Conservation (phyloP, 2,888 invertebrate genomes). For the Drosophila pegasa region DNA sequence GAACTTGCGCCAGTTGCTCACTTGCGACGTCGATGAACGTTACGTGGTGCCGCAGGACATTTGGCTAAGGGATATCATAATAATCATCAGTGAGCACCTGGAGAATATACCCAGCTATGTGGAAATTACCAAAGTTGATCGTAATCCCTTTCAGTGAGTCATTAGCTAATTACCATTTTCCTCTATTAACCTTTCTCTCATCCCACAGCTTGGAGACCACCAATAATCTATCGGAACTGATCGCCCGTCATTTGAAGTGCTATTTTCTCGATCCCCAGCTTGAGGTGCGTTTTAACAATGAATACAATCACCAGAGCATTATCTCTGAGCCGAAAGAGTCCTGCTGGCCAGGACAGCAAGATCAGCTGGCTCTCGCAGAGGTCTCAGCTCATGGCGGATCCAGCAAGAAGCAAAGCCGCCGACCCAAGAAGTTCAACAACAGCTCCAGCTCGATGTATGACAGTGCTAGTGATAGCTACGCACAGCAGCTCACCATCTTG, state of each 20-base stretch:
- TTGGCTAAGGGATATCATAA: slow-evolving; percentile 62
- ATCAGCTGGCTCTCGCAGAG: not conserved
- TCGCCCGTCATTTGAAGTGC: slow-evolving; percentile 28
- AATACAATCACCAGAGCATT: slow-evolving; percentile 9
- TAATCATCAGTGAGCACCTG: slow-evolving; percentile 53
- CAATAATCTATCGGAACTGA: slow-evolving; percentile 10
- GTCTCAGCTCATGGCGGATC: too few relatives aligned
- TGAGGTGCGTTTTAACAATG: slow-evolving; percentile 42
- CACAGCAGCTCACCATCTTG: slow-evolving; percentile 14
- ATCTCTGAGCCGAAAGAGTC: not conserved
- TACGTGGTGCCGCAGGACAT: slow-evolving; percentile 57
- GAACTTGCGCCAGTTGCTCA: slow-evolving; percentile 64
- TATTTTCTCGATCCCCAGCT: slow-evolving; percentile 69
- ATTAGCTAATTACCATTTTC: too few relatives aligned
- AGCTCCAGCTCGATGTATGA: not conserved
- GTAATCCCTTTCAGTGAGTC: slow-evolving; percentile 78
- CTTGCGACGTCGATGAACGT: slow-evolving; percentile 28
- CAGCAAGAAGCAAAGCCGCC: not conserved
- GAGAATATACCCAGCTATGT: slow-evolving; percentile 72
- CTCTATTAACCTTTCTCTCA: not conserved
- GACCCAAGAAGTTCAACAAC: not conserved
- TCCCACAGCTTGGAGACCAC: slow-evolving; percentile 25
- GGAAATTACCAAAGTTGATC: slow-evolving; percentile 56
- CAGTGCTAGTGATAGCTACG: not conserved
- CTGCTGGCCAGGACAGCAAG: not conserved